Evolutionary conservation across 2,888 invertebrate species (phyloP), one percentile per base, ranked within the genome.

Genomic region (Scotopteryx bipunctaria): DNA sequence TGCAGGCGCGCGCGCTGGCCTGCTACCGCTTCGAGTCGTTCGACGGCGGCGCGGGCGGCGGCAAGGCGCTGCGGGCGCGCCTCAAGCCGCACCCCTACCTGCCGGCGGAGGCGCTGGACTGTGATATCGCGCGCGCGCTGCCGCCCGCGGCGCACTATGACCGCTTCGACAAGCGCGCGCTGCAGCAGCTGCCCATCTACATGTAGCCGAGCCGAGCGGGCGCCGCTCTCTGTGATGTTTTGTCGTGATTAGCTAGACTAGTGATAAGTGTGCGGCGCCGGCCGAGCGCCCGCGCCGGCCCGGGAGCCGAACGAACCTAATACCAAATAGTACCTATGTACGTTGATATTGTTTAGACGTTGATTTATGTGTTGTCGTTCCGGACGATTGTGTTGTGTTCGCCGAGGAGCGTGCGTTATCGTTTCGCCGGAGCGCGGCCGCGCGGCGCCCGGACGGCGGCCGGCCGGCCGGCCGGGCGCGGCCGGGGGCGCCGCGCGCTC

Each of bases 181-280:
- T 89, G 81, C 89, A 86, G 78, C 88, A 89, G 86, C 85, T 89
- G 81, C 89, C 89, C 48, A 86, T 89, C 81, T 89, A 86, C 86
- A 85, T 89, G 88, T 89, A 87, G 85, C 81, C 76, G 71, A 58
- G 66, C 64, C 67, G 66, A 56, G 66, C 67, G 63, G 63, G 63
- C 63, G 59, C 71, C 80, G 76, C 65, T 74, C 73, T 81, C 86
- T 85, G 84, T 84, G 85, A 82, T 84, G 85, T 84, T 82, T 74
- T 79, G 66, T 79, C 82, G 82, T 85, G 79, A 81, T 79, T 83
- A 83, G 78, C 76, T 32, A 21, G 42, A 48, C 41, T 83, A 83
- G 83, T 83, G 83, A 73, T 78, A 80, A 81, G 83, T 81, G 83
- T 55, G 55, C 58, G 63, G 58, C 61, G 59, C 53, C 61, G 61